Conservation (phyloP, 2,888 invertebrate species). For the Lepidocyrtinus sp. region DNA sequence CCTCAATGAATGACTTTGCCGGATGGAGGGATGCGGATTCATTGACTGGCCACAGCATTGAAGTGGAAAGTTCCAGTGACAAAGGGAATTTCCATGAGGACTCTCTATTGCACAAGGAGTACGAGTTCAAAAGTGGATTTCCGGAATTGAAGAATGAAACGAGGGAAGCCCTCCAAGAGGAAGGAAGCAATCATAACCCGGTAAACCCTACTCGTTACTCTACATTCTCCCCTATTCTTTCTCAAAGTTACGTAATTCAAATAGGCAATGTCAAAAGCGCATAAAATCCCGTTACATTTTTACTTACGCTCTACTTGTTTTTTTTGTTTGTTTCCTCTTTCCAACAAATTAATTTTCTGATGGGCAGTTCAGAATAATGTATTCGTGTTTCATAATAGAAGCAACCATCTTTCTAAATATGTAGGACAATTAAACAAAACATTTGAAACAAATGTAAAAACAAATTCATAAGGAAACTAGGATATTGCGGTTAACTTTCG, state of each 20-base stretch:
- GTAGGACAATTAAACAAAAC: neutral
- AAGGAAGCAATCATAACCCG: slow-evolving; percentile 83
- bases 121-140: slow-evolving; percentile 56
- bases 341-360: neutral
- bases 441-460: too few species aligned
- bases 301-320: neutral
- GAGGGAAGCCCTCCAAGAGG: slow-evolving; percentile 81
- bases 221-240: neutral
- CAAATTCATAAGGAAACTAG: too few species aligned
- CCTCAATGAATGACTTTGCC: slow-evolving; percentile 42
- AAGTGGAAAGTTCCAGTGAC: slow-evolving; percentile 42
- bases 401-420: neutral
- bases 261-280: neutral
- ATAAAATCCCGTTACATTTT: neutral
- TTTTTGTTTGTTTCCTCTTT: neutral
- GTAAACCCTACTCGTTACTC: too few species aligned
- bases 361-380: neutral
- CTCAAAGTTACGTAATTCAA: neutral
- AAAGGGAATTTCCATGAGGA: slow-evolving; percentile 28
- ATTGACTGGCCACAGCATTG: slow-evolving; percentile 21
- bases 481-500: neutral
- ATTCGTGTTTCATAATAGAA: neutral
- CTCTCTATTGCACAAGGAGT: slow-evolving; percentile 34
- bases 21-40: slow-evolving; percentile 47
- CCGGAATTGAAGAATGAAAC: slow-evolving; percentile 76